These are phyloP conservation scores for Apocrypta bakeri DNA, from an alignment of 1,140 invertebrate species.

Conservation along the genomic window DNA sequence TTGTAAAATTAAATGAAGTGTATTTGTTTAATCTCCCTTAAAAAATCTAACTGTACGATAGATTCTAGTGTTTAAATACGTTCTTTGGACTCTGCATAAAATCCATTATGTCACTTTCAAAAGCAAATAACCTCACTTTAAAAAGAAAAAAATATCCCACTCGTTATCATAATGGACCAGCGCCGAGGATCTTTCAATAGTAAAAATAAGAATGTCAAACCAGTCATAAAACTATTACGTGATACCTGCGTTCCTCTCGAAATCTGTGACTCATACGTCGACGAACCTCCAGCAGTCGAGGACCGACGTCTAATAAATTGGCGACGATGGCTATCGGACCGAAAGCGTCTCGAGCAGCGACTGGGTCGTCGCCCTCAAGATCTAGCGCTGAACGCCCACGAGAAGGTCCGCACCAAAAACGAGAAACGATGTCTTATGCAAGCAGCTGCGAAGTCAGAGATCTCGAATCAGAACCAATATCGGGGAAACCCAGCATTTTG, in stretches of 20 bases:
- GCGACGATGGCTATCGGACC: conserved; percentile 59
- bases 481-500: conserved; percentile 64
- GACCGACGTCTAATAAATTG: conserved; percentile 62
- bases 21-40: no score
- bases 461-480: conserved; percentile 55
- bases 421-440: conserved; percentile 62
- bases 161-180: background rate
- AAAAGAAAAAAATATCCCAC: background rate
- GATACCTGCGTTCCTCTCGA: no score
- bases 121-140: background rate
- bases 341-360: conserved; percentile 30
- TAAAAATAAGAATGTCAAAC: no score
- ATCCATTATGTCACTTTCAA: background rate
- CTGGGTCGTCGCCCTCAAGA: conserved; percentile 61
- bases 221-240: no score
- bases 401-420: conserved; percentile 56
- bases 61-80: no score
- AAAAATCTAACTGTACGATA: no score
- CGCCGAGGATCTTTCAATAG: background rate
- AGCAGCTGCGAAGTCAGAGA: conserved; percentile 61
- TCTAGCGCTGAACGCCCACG: conserved; percentile 65
- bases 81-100: no score
- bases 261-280: background rate
- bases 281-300: conserved; percentile 45
- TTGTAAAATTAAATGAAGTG: no score